Percentiles rank a stretch among this genome's conserved stretches.
These are phyloP conservation scores for Desoria tigrina DNA, from an alignment of 2,888 invertebrate species.

Conservation along the genomic window DNA sequence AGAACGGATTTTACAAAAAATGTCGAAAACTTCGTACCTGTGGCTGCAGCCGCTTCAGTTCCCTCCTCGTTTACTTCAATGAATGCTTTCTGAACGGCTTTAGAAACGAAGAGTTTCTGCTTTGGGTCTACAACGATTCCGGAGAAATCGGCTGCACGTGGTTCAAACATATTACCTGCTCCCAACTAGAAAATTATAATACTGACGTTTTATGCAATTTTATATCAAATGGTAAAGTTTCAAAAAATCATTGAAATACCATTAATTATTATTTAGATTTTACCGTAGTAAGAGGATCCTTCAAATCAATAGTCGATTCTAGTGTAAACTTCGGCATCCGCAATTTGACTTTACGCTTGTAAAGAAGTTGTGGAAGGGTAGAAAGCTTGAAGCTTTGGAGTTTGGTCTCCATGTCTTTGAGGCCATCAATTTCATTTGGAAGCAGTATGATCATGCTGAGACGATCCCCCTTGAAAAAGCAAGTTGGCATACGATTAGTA, in stretches of 20 bases:
- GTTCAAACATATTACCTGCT: conserved; percentile 66
- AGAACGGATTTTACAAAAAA: conserved; percentile 1
- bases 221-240: not conserved
- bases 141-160: conserved; percentile 64
- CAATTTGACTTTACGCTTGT: conserved; percentile 65
- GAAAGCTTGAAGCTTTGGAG: conserved; percentile 61
- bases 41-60: conserved; percentile 80
- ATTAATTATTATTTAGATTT: too few relatives aligned
- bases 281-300: conserved; percentile 68
- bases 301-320: conserved; percentile 70
- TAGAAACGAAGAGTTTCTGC: conserved; percentile 65
- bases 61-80: conserved; percentile 87
- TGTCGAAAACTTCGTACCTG: conserved; percentile 62
- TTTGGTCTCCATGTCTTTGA: conserved; percentile 65
- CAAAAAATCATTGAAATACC: not conserved
- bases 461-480: conserved; percentile 62
- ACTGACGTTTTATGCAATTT: not conserved
- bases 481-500: too few relatives aligned
- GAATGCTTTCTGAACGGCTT: conserved; percentile 79
- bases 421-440: conserved; percentile 67
- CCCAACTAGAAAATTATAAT: conserved; percentile 64
- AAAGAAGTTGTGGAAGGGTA: conserved; percentile 57
- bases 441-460: conserved; percentile 75
- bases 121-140: conserved; percentile 62
- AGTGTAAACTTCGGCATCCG: conserved; percentile 78